These are phyloP conservation scores for Cephus pygmeus DNA, from an alignment of 2,888 invertebrate genomes.

Conservation along the genomic window DNA sequence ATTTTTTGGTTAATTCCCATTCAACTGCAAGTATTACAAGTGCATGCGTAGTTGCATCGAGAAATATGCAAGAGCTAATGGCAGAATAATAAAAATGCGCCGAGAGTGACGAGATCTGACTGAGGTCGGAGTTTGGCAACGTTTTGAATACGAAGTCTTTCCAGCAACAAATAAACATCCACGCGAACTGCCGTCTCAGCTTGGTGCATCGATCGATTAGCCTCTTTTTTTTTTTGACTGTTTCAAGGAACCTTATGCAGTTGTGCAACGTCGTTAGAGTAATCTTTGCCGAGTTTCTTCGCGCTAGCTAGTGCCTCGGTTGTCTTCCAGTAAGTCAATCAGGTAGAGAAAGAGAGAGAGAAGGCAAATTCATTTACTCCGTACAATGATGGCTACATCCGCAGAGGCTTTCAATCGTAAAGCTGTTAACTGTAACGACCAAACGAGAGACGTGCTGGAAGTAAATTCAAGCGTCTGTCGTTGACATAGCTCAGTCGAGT, in stretches of 20 bases:
- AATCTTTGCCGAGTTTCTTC: not conserved
- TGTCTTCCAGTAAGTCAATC: not conserved
- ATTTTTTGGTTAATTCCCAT: not conserved
- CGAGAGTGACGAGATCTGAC: conserved; percentile 10
- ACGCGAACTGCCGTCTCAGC: not conserved
- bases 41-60: conserved; percentile 16
- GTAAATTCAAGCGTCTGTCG: conserved; percentile 14
- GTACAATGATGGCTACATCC: not conserved
- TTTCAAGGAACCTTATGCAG: not conserved
- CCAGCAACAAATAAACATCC: not conserved
- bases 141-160: conserved; percentile 24
- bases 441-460: not conserved
- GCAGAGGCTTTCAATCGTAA: not conserved
- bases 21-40: not conserved
- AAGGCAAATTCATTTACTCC: not conserved
- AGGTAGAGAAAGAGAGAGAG: not conserved
- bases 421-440: not conserved
- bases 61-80: conserved; percentile 26
- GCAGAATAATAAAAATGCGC: conserved; percentile 23
- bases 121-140: conserved; percentile 4
- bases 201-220: not conserved
- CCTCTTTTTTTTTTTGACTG: not conserved
- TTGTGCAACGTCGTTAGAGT: not conserved
- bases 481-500: conserved; percentile 18
- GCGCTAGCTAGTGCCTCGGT: not conserved